Evolutionary conservation across 2,888 invertebrate species (phyloP), one percentile per base, ranked within the genome.

Genomic region (Euphydryas editha): DNA sequence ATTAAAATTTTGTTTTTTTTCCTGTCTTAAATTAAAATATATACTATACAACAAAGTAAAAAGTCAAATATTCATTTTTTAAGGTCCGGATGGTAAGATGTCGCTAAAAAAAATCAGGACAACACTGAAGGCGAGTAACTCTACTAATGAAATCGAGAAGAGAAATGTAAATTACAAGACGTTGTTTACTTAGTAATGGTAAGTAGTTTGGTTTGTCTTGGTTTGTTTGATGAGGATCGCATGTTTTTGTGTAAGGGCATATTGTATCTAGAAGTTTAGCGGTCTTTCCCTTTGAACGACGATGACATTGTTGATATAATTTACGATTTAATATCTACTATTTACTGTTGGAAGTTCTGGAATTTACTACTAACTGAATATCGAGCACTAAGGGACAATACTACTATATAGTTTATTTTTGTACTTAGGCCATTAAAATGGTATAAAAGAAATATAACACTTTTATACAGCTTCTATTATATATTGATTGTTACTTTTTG

Each of bases 141-240:
- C 62, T 56, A 56, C 74, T 78, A 81, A 82, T 82, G 76, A 81
- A 83, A 83, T 81, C 79, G 80, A 72, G 73, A 69, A 69, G 75
- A 74, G 79, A 78, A 81, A 82, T 67, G 60, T 67, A 69, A 64
- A 67, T 69, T 67, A 67, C 63, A 61, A 44, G 44, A 75, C 75
- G 74, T 73, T 78, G 78, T 81, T 82, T 83, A 81, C 79, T 81
- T 78, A 81, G 81, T 81, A 80, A 79, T 80, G 79, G 76, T 73
- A 77, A 78, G 76, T 77, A 75, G 76, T 75, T 76, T 69, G 72
- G 78, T 81, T 83, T 81, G 76, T 76, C 77, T 81, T 80, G 78
- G 81, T 73, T 73, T 81, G 75, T 82, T 83, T 83, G 81, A 70
- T 68, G 73, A 80, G 80, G 80, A 77, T 70, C 70, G 39, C 21